Base-by-base conservation (phyloP, 2,113 vertebrate genomes). In the Pollimyrus isidori region DNA sequence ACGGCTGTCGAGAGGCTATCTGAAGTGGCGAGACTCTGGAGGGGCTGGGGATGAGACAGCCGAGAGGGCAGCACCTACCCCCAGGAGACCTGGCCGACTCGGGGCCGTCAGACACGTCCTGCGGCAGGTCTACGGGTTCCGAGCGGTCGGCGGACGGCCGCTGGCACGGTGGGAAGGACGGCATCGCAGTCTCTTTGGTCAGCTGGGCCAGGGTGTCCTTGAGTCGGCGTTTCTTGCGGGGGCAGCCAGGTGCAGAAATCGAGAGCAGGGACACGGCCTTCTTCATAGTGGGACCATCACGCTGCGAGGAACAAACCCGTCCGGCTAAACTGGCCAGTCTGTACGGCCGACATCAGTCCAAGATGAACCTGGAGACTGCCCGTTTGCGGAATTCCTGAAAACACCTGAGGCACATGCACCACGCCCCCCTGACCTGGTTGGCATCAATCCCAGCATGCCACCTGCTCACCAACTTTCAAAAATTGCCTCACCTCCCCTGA, bases 91-190 rank as follows among this genome's bases (percentile, higher is more conserved):
- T 92, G 92, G 95, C 96, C 0, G 97, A 97, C 4, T 99, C 98
- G 0, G 98, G 98, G 13, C 98, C 98, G 92, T 99, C 98, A 46
- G 98, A 99, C 92, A 99, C 97, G 94, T 99, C 98, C 86, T 99
- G 95, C 87, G 99, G 94, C 45, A 98, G 99, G 1, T 97, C 97
- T 69, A 97, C 96, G 0, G 98, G 98, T 87, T 98, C 93, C 0
- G 97, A 97, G 93, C 97, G 97, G 42, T 99, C 98, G 15, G 97
- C 97, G 0, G 98, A 99, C 0, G 96, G 96, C 26, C 98, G 95
- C 92, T 99, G 99, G 15, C 97, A 96, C 21, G 98, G 98, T 0
- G 97, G 98, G 90, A 99, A 99, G 0, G 98, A 97, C 0, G 98
- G 98, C 89, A 98, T 92, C 87, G 99, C 98, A 0, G 97, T 97